Percentiles rank a stretch among this genome's conserved stretches.
Evolutionary conservation across 1,140 invertebrate genomes (phyloP).

Genomic region (Tetranychus cinnabarinus): DNA sequence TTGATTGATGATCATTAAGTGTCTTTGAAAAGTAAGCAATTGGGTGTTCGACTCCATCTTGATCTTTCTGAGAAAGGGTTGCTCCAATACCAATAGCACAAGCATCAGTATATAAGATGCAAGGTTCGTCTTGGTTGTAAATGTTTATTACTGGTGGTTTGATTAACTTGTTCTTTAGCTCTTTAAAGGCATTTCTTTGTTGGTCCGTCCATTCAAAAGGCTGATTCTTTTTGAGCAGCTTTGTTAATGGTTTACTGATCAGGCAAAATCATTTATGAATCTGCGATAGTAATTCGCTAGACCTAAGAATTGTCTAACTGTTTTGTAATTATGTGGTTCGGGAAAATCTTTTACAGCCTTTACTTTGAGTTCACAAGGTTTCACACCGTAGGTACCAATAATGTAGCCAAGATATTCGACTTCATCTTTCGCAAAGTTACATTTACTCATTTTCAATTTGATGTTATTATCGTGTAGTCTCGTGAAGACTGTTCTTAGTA

Average conservation of each 20-base stretch:
- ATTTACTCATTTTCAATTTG: constrained; percentile 12
- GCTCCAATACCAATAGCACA: neutral
- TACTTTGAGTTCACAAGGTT: neutral
- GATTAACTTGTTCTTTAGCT: neutral
- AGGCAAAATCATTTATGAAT: constrained; percentile 21
- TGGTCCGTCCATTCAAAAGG: neutral
- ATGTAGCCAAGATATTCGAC: constrained; percentile 14
- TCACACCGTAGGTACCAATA: constrained; percentile 8
- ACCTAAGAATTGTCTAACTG: constrained; percentile 23
- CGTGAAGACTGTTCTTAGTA: constrained; percentile 12
- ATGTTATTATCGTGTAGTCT: constrained; percentile 2
- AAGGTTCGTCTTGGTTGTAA: neutral
- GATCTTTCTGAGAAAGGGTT: neutral
- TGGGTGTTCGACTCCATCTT: neutral
- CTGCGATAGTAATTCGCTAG: constrained; percentile 23
- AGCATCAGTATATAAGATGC: neutral
- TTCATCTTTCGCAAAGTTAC: constrained; percentile 5
- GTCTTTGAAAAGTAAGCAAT: neutral
- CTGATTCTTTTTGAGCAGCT: constrained; percentile 3
- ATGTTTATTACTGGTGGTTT: neutral
- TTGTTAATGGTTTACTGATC: constrained; percentile 17
- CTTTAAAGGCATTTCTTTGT: neutral
- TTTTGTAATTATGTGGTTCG: constrained; percentile 2
- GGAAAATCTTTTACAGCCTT: neutral
- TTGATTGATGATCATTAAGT: neutral